Percentiles rank a stretch among this genome's conserved stretches.
These are phyloP conservation scores for Erannis defoliaria DNA, from an alignment of 2,888 invertebrate species.

Conservation along the genomic window DNA sequence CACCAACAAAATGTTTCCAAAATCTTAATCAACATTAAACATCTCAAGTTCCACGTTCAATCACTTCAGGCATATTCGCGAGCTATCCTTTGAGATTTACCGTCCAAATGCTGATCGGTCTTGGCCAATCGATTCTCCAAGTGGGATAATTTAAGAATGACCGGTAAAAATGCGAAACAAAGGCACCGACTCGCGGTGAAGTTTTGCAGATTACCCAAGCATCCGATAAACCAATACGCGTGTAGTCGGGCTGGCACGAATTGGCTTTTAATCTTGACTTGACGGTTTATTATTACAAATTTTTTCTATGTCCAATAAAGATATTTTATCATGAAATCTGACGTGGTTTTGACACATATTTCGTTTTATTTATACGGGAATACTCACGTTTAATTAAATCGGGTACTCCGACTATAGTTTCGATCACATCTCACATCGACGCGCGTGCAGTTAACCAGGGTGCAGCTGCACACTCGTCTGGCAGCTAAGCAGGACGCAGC, in stretches of 20 bases:
- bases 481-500: too few relatives aligned
- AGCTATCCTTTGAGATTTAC: constrained; percentile 75
- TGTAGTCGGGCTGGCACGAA: constrained; percentile 59
- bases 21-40: constrained; percentile 54
- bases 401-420: too few relatives aligned
- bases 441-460: too few relatives aligned
- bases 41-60: constrained; percentile 52
- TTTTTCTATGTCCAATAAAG: too few relatives aligned
- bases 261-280: constrained; percentile 56
- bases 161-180: constrained; percentile 71
- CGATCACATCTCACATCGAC: too few relatives aligned
- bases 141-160: constrained; percentile 77
- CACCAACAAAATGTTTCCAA: constrained; percentile 41
- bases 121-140: constrained; percentile 73
- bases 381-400: too few relatives aligned
- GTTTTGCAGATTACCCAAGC: constrained; percentile 81
- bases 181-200: constrained; percentile 71
- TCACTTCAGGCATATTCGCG: constrained; percentile 53
- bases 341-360: too few relatives aligned
- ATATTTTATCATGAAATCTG: too few relatives aligned
- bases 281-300: background rate
- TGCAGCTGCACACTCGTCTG: too few relatives aligned
- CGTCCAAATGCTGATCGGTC: constrained; percentile 77
- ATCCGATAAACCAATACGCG: constrained; percentile 83
- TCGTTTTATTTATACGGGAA: too few relatives aligned